Evolutionary conservation across 2,888 invertebrate genomes (phyloP).

Genomic region (Eupithecia tripunctaria): DNA sequence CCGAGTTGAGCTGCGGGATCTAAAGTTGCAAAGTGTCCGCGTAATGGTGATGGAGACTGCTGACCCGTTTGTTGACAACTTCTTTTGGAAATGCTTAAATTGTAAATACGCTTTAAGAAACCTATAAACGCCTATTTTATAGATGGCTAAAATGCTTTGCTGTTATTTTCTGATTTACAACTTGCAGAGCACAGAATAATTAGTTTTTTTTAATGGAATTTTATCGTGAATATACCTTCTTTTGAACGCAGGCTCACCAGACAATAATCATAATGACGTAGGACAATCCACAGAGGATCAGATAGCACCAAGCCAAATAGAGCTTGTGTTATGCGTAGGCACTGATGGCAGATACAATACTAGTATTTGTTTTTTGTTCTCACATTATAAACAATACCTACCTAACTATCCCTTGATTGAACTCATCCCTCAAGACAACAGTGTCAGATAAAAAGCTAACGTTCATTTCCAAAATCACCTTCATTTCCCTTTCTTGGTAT

Average conservation of each 20-base stretch:
- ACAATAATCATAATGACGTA: too few relatives aligned
- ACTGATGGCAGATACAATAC: too few relatives aligned
- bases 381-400: not conserved
- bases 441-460: not conserved
- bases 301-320: too few relatives aligned
- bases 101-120: not conserved
- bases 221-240: too few relatives aligned
- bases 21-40: conserved; percentile 40
- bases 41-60: conserved; percentile 38
- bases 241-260: not conserved
- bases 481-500: conserved; percentile 20
- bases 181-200: not conserved
- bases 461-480: conserved; percentile 14
- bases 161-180: not conserved
- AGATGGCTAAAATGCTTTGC: not conserved
- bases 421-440: not conserved
- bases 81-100: conserved; percentile 13
- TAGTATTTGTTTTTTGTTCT: too few relatives aligned
- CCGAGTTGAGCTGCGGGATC: conserved; percentile 39
- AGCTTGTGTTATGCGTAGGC: too few relatives aligned
- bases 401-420: not conserved
- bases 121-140: not conserved
- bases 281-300: too few relatives aligned
- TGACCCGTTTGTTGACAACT: conserved; percentile 34
- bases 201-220: too few relatives aligned